Conservation (phyloP, 2,797 vertebrate genomes). For the Denticeps clupeoides region DNA sequence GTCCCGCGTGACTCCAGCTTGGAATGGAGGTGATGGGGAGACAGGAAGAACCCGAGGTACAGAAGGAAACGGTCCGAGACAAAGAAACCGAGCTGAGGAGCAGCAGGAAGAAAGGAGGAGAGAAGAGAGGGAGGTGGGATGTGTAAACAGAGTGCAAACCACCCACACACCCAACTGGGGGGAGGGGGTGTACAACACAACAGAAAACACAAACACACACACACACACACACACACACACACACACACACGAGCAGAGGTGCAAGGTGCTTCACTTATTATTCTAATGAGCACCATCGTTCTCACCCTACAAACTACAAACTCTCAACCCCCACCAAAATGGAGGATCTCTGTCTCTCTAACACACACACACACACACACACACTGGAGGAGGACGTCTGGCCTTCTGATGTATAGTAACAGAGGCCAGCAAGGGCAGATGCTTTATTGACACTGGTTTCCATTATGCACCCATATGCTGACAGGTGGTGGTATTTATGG, state of each 20-base stretch:
- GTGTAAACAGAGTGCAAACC: neutral
- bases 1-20: too few relatives aligned
- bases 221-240: neutral
- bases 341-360: neutral
- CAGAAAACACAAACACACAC: neutral
- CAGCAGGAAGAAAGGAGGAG: neutral
- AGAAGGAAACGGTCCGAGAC: neutral
- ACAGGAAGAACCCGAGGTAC: neutral
- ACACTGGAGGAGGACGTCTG: neutral
- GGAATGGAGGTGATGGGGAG: neutral
- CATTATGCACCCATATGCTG: too few relatives aligned
- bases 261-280: slow-evolving; percentile 56
- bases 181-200: too few relatives aligned
- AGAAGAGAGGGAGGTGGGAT: slow-evolving; percentile 1
- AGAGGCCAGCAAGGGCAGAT: too few relatives aligned
- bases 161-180: neutral
- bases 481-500: too few relatives aligned
- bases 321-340: neutral
- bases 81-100: neutral
- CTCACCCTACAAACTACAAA: neutral
- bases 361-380: neutral
- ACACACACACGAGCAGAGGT: slow-evolving; percentile 28
- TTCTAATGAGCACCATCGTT: slow-evolving; percentile 58
- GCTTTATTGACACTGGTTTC: too few relatives aligned
- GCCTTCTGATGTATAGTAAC: too few relatives aligned